These are phyloP conservation scores for Xenotilapia flavipinnis DNA, from an alignment of 2,113 vertebrate genomes.

Conservation along the genomic window DNA sequence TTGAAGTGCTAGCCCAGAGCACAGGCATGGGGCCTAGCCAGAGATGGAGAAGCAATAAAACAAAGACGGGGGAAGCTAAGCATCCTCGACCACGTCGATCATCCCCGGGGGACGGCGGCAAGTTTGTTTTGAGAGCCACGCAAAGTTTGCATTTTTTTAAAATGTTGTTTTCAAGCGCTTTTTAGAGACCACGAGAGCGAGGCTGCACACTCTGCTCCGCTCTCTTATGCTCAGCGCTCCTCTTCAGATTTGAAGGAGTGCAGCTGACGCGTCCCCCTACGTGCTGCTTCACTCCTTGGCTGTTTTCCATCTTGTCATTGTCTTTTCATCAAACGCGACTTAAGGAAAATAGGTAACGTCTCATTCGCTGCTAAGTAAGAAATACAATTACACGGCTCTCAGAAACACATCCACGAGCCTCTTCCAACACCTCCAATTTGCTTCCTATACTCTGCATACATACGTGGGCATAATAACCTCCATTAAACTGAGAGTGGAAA, in stretches of 20 bases:
- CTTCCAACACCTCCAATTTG: background rate
- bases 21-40: constrained; percentile 12
- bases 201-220: background rate
- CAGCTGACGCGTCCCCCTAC: background rate
- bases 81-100: constrained; percentile 5
- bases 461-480: background rate
- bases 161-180: background rate
- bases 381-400: constrained; percentile 14
- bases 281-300: constrained; percentile 23
- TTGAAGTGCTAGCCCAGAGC: constrained; percentile 57
- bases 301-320: constrained; percentile 40
- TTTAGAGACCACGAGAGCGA: background rate
- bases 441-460: background rate
- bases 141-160: background rate
- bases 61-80: background rate
- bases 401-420: background rate
- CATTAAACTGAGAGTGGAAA: background rate
- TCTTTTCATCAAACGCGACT: constrained; percentile 43
- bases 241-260: constrained; percentile 45
- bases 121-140: constrained; percentile 19
- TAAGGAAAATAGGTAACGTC: constrained; percentile 25
- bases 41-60: background rate
- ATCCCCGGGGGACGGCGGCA: background rate
- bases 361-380: constrained; percentile 20
- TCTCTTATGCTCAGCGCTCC: background rate